These are phyloP conservation scores for Acanthosoma haemorrhoidale DNA, from an alignment of 2,888 invertebrate genomes.

Conservation along the genomic window DNA sequence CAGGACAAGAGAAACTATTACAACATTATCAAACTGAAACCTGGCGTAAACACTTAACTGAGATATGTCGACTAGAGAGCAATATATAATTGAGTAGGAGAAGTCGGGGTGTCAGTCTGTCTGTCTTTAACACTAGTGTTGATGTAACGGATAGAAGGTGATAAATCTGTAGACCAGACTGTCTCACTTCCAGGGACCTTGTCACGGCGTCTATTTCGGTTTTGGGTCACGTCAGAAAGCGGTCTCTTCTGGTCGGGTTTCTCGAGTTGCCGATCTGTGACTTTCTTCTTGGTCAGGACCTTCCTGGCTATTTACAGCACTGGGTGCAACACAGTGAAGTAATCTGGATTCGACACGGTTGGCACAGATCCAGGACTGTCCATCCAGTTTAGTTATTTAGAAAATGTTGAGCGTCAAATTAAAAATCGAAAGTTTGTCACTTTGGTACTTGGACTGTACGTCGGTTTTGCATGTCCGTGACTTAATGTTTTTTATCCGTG, in stretches of 20 bases:
- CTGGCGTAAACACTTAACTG: too few species aligned
- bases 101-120: too few species aligned
- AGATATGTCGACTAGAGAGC: too few species aligned
- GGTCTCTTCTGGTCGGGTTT: not conserved
- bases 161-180: not conserved
- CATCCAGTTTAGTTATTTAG: not conserved
- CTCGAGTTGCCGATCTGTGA: not conserved
- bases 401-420: too few species aligned
- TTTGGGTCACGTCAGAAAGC: constrained; percentile 4
- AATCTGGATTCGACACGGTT: not conserved
- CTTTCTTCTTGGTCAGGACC: not conserved
- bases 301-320: not conserved
- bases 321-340: not conserved
- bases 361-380: not conserved
- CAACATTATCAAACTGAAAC: too few species aligned
- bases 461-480: too few species aligned
- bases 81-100: too few species aligned
- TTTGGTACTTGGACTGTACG: too few species aligned
- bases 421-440: too few species aligned
- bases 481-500: too few species aligned
- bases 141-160: not conserved
- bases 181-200: constrained; percentile 1
- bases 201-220: not conserved
- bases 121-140: too few species aligned
- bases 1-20: too few species aligned